These are phyloP conservation scores for Boleophthalmus pectinirostris DNA, from an alignment of 2,113 vertebrate species.

Conservation along the genomic window DNA sequence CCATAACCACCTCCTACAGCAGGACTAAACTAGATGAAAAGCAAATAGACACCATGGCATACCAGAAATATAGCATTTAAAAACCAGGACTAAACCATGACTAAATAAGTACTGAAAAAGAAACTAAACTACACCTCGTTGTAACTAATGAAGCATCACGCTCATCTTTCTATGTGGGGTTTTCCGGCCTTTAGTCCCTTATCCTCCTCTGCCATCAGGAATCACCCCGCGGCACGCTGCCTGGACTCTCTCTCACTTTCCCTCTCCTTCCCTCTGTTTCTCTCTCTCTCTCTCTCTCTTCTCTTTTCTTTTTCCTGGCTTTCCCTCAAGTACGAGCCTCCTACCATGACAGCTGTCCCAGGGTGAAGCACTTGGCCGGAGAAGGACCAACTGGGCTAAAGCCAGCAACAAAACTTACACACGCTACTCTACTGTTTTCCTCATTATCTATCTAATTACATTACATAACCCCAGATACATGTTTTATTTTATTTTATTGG, in stretches of 20 bases:
- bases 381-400: slow-evolving; percentile 54
- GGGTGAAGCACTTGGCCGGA: slow-evolving; percentile 63
- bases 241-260: slow-evolving; percentile 44
- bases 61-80: background rate
- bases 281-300: slow-evolving; percentile 23
- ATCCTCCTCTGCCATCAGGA: slow-evolving; percentile 66
- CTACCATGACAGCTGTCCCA: slow-evolving; percentile 70
- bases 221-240: slow-evolving; percentile 49
- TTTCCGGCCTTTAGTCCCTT: slow-evolving; percentile 32
- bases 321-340: slow-evolving; percentile 54
- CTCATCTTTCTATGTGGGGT: slow-evolving; percentile 1
- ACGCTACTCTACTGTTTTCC: slow-evolving; percentile 27
- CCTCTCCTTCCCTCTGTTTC: slow-evolving; percentile 7
- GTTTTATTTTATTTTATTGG: slow-evolving; percentile 18
- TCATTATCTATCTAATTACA: slow-evolving; percentile 41
- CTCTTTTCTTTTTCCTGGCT: slow-evolving; percentile 54
- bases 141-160: background rate
- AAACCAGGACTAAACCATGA: background rate
- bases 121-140: background rate
- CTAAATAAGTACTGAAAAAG: background rate
- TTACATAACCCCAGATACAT: slow-evolving; percentile 22
- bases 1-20: no score
- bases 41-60: background rate
- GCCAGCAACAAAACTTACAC: slow-evolving; percentile 65
- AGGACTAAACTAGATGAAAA: background rate